Conservation (phyloP, 2,888 invertebrate genomes). For the Omphaloscelis lunosa region DNA sequence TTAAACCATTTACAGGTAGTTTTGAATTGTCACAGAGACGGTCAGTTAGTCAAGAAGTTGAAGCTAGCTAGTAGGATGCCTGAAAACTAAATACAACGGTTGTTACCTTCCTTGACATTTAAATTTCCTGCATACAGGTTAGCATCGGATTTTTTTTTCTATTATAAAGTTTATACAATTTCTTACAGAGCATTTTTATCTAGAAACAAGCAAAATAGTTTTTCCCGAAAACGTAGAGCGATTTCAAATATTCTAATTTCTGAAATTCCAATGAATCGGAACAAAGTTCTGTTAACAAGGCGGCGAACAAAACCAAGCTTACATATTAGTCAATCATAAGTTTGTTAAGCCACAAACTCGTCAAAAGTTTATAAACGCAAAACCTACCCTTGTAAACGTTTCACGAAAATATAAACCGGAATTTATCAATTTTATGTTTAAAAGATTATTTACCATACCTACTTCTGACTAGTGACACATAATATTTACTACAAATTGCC, state of each 20-base stretch:
- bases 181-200: not conserved
- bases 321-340: constrained; percentile 59
- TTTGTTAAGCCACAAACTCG: constrained; percentile 46
- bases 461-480: too few species aligned
- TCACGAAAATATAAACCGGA: not conserved
- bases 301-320: constrained; percentile 22
- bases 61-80: too few species aligned
- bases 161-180: not conserved
- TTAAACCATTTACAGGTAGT: too few species aligned
- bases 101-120: too few species aligned
- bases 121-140: not conserved
- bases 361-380: constrained; percentile 26
- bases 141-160: not conserved
- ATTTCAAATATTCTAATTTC: not conserved
- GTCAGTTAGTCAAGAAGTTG: too few species aligned
- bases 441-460: not conserved
- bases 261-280: constrained; percentile 24
- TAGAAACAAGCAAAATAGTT: constrained; percentile 17
- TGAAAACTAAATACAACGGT: not conserved
- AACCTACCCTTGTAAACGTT: not conserved
- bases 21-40: too few species aligned
- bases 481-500: too few species aligned
- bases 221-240: not conserved
- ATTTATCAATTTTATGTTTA: not conserved
- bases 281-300: constrained; percentile 50